Evolutionary conservation across 2,888 invertebrate genomes (phyloP).

Genomic region (Acleris cristana): DNA sequence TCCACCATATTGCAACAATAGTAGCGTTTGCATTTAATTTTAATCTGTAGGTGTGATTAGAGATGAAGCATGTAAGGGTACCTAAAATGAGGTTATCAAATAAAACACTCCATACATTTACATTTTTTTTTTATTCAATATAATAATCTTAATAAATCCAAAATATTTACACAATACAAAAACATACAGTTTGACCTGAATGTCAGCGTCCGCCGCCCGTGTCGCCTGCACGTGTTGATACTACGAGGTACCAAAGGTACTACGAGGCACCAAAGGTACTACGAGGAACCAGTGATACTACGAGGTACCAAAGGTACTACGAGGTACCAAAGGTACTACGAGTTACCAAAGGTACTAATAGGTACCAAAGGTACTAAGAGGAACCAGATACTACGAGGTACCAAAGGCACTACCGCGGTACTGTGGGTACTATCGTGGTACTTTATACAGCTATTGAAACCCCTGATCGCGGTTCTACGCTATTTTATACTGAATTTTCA

Average conservation of each 20-base stretch:
- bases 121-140: slow-evolving; percentile 84
- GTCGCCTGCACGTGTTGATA: slow-evolving; percentile 7
- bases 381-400: not conserved
- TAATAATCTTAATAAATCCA: slow-evolving; percentile 85
- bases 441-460: slow-evolving; percentile 8
- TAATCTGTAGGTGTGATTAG: too few species aligned
- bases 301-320: not conserved
- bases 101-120: slow-evolving; percentile 71
- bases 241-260: not conserved
- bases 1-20: too few species aligned
- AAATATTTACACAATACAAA: slow-evolving; percentile 84
- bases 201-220: slow-evolving; percentile 60
- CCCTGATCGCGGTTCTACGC: slow-evolving; percentile 20
- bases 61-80: not conserved
- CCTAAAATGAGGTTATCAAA: slow-evolving; percentile 45
- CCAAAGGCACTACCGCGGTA: not conserved
- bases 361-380: not conserved
- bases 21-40: too few species aligned
- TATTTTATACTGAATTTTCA: slow-evolving; percentile 30
- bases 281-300: too few species aligned
- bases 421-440: not conserved
- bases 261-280: not conserved
- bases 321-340: not conserved
- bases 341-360: not conserved
- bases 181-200: slow-evolving; percentile 80